Evolutionary conservation across 2,113 vertebrate species (phyloP).

Genomic region (Cyphomyrus plagiostoma): DNA sequence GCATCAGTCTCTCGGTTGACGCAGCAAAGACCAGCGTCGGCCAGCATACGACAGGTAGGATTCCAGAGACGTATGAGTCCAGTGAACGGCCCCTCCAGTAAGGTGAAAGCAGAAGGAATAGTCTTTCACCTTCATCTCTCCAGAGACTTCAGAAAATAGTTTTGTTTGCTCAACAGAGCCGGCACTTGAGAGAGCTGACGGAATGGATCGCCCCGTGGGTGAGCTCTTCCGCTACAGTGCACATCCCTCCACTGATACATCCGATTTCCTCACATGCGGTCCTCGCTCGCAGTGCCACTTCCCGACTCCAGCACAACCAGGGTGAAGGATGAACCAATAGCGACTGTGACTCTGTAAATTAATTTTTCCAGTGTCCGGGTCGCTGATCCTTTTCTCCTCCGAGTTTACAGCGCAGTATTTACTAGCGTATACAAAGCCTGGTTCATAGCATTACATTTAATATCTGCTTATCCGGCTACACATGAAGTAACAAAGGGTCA

Average conservation of each 20-base stretch:
- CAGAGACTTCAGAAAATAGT: slow-evolving; percentile 26
- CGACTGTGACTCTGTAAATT: slow-evolving; percentile 29
- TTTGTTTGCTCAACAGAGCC: slow-evolving; percentile 18
- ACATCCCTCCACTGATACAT: background rate
- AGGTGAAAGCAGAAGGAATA: background rate
- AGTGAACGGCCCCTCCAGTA: background rate
- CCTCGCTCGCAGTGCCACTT: slow-evolving; percentile 33
- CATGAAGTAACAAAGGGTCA: background rate
- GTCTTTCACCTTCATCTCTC: slow-evolving; percentile 3
- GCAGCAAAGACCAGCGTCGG: background rate
- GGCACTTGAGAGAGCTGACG: slow-evolving; percentile 26
- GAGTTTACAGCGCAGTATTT: background rate
- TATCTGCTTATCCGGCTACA: background rate
- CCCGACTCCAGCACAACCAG: slow-evolving; percentile 33
- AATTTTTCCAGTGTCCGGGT: slow-evolving; percentile 27
- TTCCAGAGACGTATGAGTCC: background rate
- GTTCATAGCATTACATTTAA: background rate
- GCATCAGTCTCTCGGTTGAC: background rate
- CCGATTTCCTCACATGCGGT: slow-evolving; percentile 26
- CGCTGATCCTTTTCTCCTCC: background rate
- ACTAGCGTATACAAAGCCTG: background rate
- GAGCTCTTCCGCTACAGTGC: background rate
- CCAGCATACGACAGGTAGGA: background rate
- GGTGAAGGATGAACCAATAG: slow-evolving; percentile 39
- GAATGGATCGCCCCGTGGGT: slow-evolving; percentile 7